Base-by-base conservation (phyloP, 2,113 vertebrate genomes). In the Arvicanthis niloticus region DNA sequence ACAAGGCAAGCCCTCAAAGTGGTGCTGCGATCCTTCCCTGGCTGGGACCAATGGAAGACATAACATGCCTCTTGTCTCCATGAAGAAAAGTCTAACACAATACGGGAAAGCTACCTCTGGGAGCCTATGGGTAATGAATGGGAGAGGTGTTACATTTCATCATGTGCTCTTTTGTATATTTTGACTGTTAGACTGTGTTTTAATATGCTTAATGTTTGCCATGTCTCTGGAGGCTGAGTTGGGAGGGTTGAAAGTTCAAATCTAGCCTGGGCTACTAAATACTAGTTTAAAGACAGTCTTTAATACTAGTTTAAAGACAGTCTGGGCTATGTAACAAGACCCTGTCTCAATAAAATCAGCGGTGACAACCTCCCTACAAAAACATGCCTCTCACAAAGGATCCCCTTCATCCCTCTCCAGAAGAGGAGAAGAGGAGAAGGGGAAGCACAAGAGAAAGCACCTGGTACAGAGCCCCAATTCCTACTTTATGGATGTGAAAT, bases 21-120 rank as follows among this genome's bases (percentile, higher is more conserved):
- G 1, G 37, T 1, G 22, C 31, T 2, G 8, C 40, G 0, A 24
- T 73, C 51, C 51, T 17, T 12, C 5, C 37, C 29, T 15, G 56
- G 7, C 42, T 34, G 31, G 0, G 22, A 0, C 2, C 0, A 21
- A 13, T 11, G 42, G 42, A 37, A 93, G 60, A 53, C 53, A 31
- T 0, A 40, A 16, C 7, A 26, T 0, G 0, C 34, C 67, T 60
- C 21, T 6, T 77, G 45, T 37, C 45, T n/a, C 62, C 7, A 13
- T 29, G 24, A 73, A 56, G 68, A 73, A 73, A 58, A 73, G 51
- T 73, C 37, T 42, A 58, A 58, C 51, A 73, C 51, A 58, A 31
- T 48, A 48, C 51, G 42, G 7, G 26, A 53, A 31, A 68, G 16
- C 34, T 17, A 1, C 72, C 60, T 78, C 51, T 81, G n/a, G 22